Percentiles rank a stretch among this genome's conserved stretches.
These are phyloP conservation scores for Chloromyia formosa DNA, from an alignment of 2,888 invertebrate genomes.

Conservation along the genomic window DNA sequence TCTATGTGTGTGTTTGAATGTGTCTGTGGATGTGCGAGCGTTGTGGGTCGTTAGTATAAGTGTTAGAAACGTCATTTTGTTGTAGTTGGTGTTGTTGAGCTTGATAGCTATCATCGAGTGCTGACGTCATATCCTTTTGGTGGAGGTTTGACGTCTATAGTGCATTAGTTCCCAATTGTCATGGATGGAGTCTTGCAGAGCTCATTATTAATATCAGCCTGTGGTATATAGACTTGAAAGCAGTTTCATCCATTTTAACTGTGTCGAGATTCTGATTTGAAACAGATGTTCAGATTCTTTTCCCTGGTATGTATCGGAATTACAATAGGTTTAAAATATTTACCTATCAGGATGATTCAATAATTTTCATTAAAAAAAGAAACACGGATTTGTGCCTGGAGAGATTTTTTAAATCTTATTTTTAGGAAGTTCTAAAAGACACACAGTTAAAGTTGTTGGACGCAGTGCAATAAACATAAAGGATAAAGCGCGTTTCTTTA, in stretches of 20 bases:
- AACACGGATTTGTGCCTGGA: no score
- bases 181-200: constrained; percentile 36
- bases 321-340: background rate
- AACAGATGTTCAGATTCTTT: constrained; percentile 40
- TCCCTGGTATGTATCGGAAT: constrained; percentile 33
- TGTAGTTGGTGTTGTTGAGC: constrained; percentile 14
- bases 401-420: no score
- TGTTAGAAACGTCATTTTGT: constrained; percentile 33
- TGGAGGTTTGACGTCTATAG: constrained; percentile 29
- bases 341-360: no score
- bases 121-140: constrained; percentile 37
- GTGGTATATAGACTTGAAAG: constrained; percentile 14
- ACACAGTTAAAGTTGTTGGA: no score
- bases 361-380: no score
- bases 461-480: no score
- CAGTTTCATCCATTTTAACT: constrained; percentile 41
- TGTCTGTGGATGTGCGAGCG: background rate
- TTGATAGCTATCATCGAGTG: constrained; percentile 26
- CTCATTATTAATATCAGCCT: background rate
- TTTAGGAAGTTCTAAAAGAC: no score
- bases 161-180: constrained; percentile 35
- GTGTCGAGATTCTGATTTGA: constrained; percentile 20
- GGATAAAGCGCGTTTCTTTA: no score
- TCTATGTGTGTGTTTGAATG: constrained; percentile 5
- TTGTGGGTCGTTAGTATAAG: background rate